Evolutionary conservation across 2,797 vertebrate species (phyloP).

Genomic region (Carapus acus): DNA sequence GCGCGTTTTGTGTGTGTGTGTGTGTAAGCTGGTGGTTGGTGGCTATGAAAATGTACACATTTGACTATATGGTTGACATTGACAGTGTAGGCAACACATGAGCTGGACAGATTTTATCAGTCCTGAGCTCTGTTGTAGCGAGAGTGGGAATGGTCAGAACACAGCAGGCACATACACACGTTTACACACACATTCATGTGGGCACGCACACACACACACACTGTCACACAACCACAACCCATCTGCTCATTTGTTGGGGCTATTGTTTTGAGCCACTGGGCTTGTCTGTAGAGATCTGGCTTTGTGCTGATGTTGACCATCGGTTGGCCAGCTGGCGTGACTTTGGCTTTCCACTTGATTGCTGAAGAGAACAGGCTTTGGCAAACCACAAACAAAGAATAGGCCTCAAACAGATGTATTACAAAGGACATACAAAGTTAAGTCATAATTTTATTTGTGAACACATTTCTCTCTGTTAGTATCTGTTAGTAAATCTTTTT

Average conservation of each 20-base stretch:
- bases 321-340: conserved; percentile 67
- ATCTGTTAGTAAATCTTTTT: background rate
- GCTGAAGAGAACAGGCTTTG: conserved; percentile 39
- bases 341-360: conserved; percentile 60
- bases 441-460: conserved; percentile 11
- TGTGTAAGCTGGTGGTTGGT: conserved; percentile 28
- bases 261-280: conserved; percentile 69
- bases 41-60: conserved; percentile 29
- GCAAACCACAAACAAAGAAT: conserved; percentile 32
- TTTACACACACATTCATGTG: conserved; percentile 26
- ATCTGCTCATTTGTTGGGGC: conserved; percentile 71
- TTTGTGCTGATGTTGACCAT: conserved; percentile 71
- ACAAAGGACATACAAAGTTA: conserved; percentile 33
- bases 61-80: conserved; percentile 16
- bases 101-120: conserved; percentile 73
- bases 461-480: no score
- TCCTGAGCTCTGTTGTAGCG: conserved; percentile 68
- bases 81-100: conserved; percentile 64
- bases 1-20: conserved; percentile 24
- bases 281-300: conserved; percentile 64
- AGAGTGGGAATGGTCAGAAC: conserved; percentile 61
- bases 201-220: conserved; percentile 27
- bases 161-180: conserved; percentile 27
- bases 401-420: conserved; percentile 12
- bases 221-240: conserved; percentile 47